These are phyloP conservation scores for Drosophila punjabiensis DNA, from an alignment of 1,140 invertebrate genomes.

Conservation along the genomic window DNA sequence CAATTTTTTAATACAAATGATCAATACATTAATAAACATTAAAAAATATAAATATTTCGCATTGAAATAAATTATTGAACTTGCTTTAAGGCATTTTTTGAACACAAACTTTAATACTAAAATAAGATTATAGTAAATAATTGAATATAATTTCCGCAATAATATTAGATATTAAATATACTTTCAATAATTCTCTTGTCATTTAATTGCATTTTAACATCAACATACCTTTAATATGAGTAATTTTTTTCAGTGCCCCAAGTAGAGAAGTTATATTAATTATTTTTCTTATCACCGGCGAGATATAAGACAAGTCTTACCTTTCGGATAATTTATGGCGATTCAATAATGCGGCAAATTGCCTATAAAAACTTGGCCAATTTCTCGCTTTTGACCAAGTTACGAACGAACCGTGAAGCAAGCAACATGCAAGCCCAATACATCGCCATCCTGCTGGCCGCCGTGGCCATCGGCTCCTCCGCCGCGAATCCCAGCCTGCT, in stretches of 20 bases:
- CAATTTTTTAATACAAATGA: neutral
- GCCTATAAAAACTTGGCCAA: conserved; percentile 30
- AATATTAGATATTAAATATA: neutral
- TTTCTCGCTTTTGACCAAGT: conserved; percentile 21
- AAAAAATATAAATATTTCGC: neutral
- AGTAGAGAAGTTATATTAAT: conserved; percentile 1
- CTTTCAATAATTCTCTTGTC: neutral
- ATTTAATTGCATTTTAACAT: neutral
- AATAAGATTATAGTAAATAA: neutral
- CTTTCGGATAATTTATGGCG: neutral
- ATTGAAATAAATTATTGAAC: too few species aligned
- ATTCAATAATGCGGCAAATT: neutral
- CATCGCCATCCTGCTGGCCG: conserved; percentile 35
- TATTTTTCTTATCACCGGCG: conserved; percentile 23
- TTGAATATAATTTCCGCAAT: neutral
- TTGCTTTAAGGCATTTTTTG: too few species aligned
- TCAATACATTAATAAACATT: neutral
- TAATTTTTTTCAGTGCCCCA: neutral
- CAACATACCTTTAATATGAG: fast-evolving
- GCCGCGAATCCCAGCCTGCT: conserved; percentile 23
- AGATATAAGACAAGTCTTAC: conserved; percentile 26
- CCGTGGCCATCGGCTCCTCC: conserved; percentile 17
- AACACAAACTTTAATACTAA: too few species aligned
- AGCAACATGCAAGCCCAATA: conserved; percentile 32
- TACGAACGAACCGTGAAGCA: conserved; percentile 32